phyloP scores from a whole-genome alignment of 2,888 invertebrate genomes.

The Metalampra italica region DNA sequence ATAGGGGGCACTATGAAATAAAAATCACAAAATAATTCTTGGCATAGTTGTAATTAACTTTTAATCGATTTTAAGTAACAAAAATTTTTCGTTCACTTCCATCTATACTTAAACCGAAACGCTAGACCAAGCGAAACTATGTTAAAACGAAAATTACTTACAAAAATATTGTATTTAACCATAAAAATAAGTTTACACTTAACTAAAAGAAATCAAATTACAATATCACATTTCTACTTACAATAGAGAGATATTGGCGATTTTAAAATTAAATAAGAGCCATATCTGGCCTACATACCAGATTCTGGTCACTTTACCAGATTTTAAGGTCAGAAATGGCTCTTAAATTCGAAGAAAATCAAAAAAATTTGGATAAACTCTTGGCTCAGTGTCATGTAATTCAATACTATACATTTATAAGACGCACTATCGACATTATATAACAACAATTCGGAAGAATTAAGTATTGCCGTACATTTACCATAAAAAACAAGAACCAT shows the following conservation, averaged over 20 bases:
- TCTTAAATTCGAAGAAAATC: constrained; percentile 39
- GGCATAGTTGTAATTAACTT: constrained; percentile 77
- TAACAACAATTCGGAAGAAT: constrained; percentile 71
- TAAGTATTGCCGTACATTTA: constrained; percentile 63
- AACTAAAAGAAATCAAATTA: constrained; percentile 71
- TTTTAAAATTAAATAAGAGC: constrained; percentile 24
- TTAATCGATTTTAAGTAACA: constrained; percentile 78
- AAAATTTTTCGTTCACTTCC: constrained; percentile 68
- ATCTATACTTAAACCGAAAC: constrained; percentile 71
- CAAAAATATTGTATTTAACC: constrained; percentile 71
- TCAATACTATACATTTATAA: constrained; percentile 50
- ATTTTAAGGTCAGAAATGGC: constrained; percentile 34
- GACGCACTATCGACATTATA: constrained; percentile 36
- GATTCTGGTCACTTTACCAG: not conserved
- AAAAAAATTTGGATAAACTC: constrained; percentile 50
- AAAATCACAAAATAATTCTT: constrained; percentile 60
- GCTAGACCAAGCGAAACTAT: constrained; percentile 70
- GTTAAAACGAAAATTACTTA: constrained; percentile 70
- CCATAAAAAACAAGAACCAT: constrained; percentile 43
- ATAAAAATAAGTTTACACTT: constrained; percentile 71
- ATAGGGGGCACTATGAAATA: constrained; percentile 26
- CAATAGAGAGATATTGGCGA: constrained; percentile 77
- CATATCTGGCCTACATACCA: not conserved
- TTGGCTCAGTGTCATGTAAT: constrained; percentile 57
- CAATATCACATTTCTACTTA: constrained; percentile 80